Evolutionary conservation across 2,113 vertebrate genomes (phyloP).

Genomic region (Dolichallabes microphthalmus): DNA sequence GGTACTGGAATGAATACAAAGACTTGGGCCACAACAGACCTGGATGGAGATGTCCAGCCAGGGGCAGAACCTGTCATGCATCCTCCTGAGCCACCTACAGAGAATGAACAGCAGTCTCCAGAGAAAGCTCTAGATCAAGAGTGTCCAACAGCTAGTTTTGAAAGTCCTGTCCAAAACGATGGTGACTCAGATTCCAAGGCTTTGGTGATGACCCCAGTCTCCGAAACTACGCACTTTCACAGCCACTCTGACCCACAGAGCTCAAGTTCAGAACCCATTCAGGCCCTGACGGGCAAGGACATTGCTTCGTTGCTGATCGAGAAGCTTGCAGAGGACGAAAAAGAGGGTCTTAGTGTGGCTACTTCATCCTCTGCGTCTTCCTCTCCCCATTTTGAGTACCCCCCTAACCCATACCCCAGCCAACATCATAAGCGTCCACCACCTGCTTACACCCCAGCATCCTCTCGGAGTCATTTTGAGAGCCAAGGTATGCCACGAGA

Average conservation of each 20-base stretch:
- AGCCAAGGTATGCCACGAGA: constrained; percentile 23
- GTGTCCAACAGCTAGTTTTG: constrained; percentile 22
- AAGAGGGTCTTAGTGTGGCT: constrained; percentile 35
- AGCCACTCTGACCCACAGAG: constrained; percentile 71
- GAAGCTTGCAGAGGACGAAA: constrained; percentile 57
- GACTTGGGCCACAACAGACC: constrained; percentile 57
- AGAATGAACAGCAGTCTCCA: constrained; percentile 10
- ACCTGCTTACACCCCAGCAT: constrained; percentile 58
- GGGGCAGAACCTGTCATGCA: constrained; percentile 35
- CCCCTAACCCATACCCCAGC: constrained; percentile 57
- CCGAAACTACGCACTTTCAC: constrained; percentile 59
- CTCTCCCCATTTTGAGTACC: constrained; percentile 49
- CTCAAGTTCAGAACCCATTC: constrained; percentile 28
- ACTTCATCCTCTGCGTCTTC: constrained; percentile 47
- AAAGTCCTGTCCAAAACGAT: constrained; percentile 32
- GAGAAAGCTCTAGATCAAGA: constrained; percentile 25
- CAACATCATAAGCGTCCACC: constrained; percentile 65
- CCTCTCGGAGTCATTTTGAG: constrained; percentile 41
- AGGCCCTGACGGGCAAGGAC: constrained; percentile 54
- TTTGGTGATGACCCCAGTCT: constrained; percentile 7
- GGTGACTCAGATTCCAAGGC: constrained; percentile 38
- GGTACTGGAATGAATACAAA: constrained; percentile 31
- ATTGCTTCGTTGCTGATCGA: constrained; percentile 59
- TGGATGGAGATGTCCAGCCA: constrained; percentile 54
- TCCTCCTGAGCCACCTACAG: constrained; percentile 27